Evolutionary conservation across 2,888 invertebrate species (phyloP).

Genomic region (Euproctis similis): DNA sequence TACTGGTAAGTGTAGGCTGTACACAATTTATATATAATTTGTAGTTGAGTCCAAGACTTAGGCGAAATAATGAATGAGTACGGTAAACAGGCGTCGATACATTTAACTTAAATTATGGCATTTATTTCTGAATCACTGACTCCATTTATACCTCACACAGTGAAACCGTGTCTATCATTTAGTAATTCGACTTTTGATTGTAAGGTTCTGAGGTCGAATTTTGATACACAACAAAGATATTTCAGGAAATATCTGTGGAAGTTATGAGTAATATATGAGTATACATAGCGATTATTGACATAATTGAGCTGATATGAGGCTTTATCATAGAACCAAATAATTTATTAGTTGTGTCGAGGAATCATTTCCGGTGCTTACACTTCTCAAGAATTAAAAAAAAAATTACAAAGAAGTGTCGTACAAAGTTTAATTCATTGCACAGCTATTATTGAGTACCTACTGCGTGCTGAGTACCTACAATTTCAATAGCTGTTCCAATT

Average conservation of each 20-base stretch:
- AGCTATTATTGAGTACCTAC: conserved; percentile 10
- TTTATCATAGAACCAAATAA: too few relatives aligned
- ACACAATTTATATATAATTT: conserved; percentile 6
- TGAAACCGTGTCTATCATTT: too few relatives aligned
- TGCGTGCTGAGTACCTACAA: conserved; percentile 11
- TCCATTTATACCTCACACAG: conserved; percentile 14
- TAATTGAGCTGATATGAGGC: too few relatives aligned
- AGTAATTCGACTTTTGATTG: too few relatives aligned
- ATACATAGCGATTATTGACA: too few relatives aligned
- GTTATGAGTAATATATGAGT: too few relatives aligned
- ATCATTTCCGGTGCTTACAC: too few relatives aligned
- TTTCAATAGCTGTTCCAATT: conserved; percentile 10
- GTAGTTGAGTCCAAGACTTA: conserved; percentile 5
- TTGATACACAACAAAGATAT: too few relatives aligned
- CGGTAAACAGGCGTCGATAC: conserved; percentile 7
- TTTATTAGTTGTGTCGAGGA: too few relatives aligned
- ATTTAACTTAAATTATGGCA: conserved; percentile 14
- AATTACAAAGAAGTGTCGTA: conserved; percentile 15
- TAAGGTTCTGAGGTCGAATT: too few relatives aligned
- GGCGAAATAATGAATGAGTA: conserved; percentile 15
- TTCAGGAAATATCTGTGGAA: too few relatives aligned
- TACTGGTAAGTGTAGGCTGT: conserved; percentile 3
- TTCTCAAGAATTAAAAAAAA: too few relatives aligned
- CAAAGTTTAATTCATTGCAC: conserved; percentile 18
- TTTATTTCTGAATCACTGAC: conserved; percentile 13